Base-by-base conservation (phyloP, 2,888 invertebrate genomes). In the Nephrocerus scutellatus region DNA sequence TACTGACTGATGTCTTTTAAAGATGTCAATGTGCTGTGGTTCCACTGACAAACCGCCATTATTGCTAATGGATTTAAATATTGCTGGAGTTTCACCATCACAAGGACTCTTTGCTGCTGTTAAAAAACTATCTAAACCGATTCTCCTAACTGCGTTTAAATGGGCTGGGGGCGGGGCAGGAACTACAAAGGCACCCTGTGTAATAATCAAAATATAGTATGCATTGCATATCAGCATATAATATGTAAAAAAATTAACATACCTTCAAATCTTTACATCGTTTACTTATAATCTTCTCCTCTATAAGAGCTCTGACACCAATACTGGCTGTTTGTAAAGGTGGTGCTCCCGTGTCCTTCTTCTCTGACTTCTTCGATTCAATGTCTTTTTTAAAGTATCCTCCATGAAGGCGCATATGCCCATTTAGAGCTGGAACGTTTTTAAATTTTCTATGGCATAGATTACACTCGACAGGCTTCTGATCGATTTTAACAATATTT, bases 361-460 rank as follows among this genome's bases (percentile, higher is more conserved):
- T 89, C 53, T 89, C 88, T 55, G 77, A 74, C 63, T 89, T 89
- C 63, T 88, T 90, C 50, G 78, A 82, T 54, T 89, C 89, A 0
- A 86, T 80, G 62, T 89, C 88, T 82, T 90, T 91, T 70, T 95
- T 95, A 62, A 92, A 89, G 70, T 93, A 96, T 39, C 96, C 95
- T 29, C 96, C 96, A 68, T 97, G 96, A 48, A 96, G 75, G 57
- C 96, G 77, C 96, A 96, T 96, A 65, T 96, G 96, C 7, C 96
- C 96, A 70, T 97, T 97, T 39, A 97, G 79, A 19, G 96, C 96
- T 15, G 95, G 93, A 68, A 93, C 87, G 69, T 95, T 96, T 73
- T 96, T 96, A 72, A 96, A 97, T 66, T 89, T 86, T 54, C 93
- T 79, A 70, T 91, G 88, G 66, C 96, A 97, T 44, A 95, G 76